Conservation (phyloP, 2,888 invertebrate genomes). For the Stenotaenia linearis region DNA sequence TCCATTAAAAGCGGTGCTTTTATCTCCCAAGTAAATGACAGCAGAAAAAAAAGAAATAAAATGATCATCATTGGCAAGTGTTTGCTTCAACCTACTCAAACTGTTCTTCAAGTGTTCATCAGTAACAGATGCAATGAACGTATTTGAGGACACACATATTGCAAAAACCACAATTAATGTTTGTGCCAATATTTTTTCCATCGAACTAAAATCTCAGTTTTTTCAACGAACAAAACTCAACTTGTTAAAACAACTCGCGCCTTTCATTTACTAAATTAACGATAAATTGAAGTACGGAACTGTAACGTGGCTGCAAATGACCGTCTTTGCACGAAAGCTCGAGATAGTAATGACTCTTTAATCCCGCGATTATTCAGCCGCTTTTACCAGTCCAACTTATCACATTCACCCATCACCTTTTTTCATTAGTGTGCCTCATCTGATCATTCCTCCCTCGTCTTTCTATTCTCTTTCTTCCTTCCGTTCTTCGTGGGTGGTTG, state of each 20-base stretch:
- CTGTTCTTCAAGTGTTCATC: not conserved
- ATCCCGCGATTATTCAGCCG: not conserved
- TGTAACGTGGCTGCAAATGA: not conserved
- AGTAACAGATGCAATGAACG: not conserved
- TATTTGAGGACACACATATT: no score
- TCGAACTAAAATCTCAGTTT: no score
- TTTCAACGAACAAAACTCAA: no score
- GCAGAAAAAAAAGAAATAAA: not conserved
- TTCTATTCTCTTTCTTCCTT: not conserved
- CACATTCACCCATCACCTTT: slow-evolving; percentile 10
- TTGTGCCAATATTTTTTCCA: no score
- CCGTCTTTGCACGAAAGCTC: not conserved
- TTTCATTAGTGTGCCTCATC: slow-evolving; percentile 7
- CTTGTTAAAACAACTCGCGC: no score
- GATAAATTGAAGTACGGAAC: not conserved
- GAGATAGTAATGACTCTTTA: slow-evolving; percentile 1
- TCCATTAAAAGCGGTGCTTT: slow-evolving; percentile 7
- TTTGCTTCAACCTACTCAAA: not conserved
- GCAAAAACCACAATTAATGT: no score
- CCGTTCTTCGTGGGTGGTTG: not conserved
- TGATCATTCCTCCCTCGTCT: not conserved
- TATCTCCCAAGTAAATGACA: not conserved
- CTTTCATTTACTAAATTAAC: no score
- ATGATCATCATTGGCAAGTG: not conserved
- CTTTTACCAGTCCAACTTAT: not conserved